A percentile compares a stretch with the other conserved stretches of the same genome.
phyloP scores from a whole-genome alignment of 2,113 vertebrate species.

The Macquaria ambigua region DNA sequence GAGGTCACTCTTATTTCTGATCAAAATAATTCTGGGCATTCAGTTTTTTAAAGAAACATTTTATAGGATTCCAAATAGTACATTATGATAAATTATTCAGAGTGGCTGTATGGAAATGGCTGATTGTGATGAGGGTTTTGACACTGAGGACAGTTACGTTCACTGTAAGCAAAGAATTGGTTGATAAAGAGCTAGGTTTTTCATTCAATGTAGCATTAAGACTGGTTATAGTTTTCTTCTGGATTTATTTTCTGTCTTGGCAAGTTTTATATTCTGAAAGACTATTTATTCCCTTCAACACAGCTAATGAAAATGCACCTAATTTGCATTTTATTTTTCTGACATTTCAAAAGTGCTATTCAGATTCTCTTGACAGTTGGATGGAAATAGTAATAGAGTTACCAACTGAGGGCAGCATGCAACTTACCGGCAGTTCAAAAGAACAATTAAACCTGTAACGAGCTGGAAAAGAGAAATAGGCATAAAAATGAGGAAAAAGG shows the following conservation, averaged over 20 bases:
- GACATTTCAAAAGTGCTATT: conserved; percentile 69
- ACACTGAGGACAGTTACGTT: conserved; percentile 4
- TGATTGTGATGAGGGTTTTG: conserved; percentile 18
- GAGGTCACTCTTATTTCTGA: conserved; percentile 12
- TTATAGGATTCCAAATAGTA: background rate
- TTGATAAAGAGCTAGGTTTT: conserved; percentile 20
- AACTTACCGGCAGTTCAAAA: conserved; percentile 57
- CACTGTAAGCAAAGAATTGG: conserved; percentile 26
- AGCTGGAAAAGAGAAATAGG: conserved; percentile 41
- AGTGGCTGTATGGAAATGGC: background rate
- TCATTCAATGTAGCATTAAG: background rate
- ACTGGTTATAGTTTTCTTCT: conserved; percentile 24
- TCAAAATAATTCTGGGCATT: conserved; percentile 7
- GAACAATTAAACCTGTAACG: conserved; percentile 71
- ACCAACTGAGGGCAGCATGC: conserved; percentile 53
- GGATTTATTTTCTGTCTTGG: conserved; percentile 37
- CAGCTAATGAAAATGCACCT: conserved; percentile 63
- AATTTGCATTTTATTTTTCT: conserved; percentile 69
- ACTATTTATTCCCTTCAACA: conserved; percentile 48
- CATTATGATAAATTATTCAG: conserved; percentile 25
- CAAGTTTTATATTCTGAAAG: conserved; percentile 40
- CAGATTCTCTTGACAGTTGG: conserved; percentile 64
- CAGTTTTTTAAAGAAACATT: background rate
- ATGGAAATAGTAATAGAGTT: conserved; percentile 67
- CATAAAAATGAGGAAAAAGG: conserved; percentile 37